Base-by-base conservation (phyloP, 2,113 vertebrate genomes). In the Cygnus buccinator region DNA sequence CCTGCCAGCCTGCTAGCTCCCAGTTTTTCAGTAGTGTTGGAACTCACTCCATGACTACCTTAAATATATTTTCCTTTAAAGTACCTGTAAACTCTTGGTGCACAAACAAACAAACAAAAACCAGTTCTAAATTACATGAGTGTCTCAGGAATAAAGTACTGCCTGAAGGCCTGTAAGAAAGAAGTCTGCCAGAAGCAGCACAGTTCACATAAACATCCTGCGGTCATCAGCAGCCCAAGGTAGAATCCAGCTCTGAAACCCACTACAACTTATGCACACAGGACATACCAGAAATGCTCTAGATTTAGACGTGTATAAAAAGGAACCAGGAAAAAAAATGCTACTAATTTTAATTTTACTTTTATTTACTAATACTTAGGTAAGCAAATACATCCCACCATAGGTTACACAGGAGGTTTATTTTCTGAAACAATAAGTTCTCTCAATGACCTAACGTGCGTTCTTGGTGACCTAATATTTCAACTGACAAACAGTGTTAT, bases 231-330 rank as follows among this genome's bases (percentile, higher is more conserved):
- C 46, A 78, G 50, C 61, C 83, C 76, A 86, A 59, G 59, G 65
- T 71, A 17, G 72, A 95, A 92, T 46, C 72, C 75, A 90, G 10
- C 63, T 44, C 83, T 84, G 59, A 95, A 96, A 86, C 10, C 59
- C 55, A 94, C 71, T 33, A 74, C 72, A 87, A 89, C 67, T 94
- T 96, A 81, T 81, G 86, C 84, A 94, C 94, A 96, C 86, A 96
- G 84, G 43, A 72, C 93, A 92, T 78, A 74, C 93, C 95, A 96
- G 54, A 84, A 86, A 68, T 94, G 29, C 90, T 61, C 80, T 91
- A 43, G 73, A 94, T 95, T 95, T 94, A 95, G 68, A 95, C 43
- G 61, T 10, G 39, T 72, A 96, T 91, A 95, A 97, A 96, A 95
- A 94, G 28, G 61, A 96, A 81, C 37, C 25, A 78, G 25, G 18